These are phyloP conservation scores for Sinocyclocheilus grahami DNA, from an alignment of 2,113 vertebrate genomes.

Conservation along the genomic window DNA sequence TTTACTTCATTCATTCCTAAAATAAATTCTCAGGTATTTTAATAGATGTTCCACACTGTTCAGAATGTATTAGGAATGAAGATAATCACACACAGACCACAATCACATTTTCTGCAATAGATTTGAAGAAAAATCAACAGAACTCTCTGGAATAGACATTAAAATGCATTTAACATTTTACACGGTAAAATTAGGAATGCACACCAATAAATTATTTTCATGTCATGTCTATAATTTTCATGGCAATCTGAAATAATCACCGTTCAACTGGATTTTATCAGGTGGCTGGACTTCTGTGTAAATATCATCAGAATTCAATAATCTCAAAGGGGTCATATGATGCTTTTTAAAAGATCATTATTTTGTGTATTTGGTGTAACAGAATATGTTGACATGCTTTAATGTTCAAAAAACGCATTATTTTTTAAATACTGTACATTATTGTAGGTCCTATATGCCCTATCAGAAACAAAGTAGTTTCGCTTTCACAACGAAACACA, in stretches of 20 bases:
- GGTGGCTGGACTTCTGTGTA: not conserved
- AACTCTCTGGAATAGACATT: not conserved
- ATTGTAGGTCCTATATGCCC: too few relatives aligned
- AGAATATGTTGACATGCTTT: too few relatives aligned
- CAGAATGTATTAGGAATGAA: not conserved
- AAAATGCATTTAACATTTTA: not conserved
- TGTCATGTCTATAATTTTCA: too few relatives aligned
- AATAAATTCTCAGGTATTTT: constrained; percentile 54
- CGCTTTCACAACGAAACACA: too few relatives aligned
- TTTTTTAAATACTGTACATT: too few relatives aligned
- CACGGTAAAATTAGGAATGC: not conserved
- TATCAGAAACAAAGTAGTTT: too few relatives aligned
- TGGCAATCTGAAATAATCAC: constrained; percentile 52
- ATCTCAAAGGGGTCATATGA: not conserved
- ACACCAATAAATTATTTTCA: not conserved
- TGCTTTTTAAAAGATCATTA: too few relatives aligned
- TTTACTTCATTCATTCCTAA: constrained; percentile 9
- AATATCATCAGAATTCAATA: not conserved
- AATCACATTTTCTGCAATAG: not conserved
- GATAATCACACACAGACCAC: not conserved
- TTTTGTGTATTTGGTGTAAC: too few relatives aligned
- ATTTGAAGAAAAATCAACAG: not conserved
- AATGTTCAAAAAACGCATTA: too few relatives aligned
- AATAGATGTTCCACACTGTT: not conserved
- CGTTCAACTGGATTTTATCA: not conserved